phyloP scores from a whole-genome alignment of 2,113 vertebrate genomes.

The Rana temporaria region DNA sequence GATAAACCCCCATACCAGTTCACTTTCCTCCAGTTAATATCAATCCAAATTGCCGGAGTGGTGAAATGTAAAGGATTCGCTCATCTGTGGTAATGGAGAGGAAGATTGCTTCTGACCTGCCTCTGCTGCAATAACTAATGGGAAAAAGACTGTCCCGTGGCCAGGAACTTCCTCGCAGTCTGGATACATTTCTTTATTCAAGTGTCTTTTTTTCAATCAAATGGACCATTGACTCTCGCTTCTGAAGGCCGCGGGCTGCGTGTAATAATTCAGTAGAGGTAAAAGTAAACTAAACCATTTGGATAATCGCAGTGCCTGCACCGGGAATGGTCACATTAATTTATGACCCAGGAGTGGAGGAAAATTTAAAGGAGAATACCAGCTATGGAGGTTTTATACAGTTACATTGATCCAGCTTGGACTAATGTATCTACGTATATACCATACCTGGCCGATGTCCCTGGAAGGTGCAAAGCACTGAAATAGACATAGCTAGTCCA shows the following conservation, averaged over 20 bases:
- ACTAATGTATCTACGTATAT: no score
- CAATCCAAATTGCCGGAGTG: no score
- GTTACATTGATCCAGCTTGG: no score
- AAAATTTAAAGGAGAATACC: no score
- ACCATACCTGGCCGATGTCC: no score
- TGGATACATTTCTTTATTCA: constrained; percentile 33
- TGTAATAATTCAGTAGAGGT: neutral
- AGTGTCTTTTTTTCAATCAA: constrained; percentile 41
- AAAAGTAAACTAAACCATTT: neutral
- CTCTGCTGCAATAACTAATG: neutral
- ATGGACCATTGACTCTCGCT: constrained; percentile 31
- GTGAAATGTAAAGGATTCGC: no score
- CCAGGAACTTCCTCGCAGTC: neutral
- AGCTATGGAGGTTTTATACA: no score
- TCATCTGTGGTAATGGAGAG: no score
- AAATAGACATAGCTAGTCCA: no score
- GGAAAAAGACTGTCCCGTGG: neutral
- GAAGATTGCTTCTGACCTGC: neutral
- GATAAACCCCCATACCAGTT: no score
- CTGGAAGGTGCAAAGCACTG: no score
- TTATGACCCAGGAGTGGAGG: neutral
- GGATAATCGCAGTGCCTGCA: neutral
- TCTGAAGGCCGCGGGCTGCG: neutral
- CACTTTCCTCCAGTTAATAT: no score
- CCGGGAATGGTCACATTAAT: neutral